These are phyloP conservation scores for Puntigrus tetrazona DNA, from an alignment of 2,113 vertebrate species.

Conservation along the genomic window DNA sequence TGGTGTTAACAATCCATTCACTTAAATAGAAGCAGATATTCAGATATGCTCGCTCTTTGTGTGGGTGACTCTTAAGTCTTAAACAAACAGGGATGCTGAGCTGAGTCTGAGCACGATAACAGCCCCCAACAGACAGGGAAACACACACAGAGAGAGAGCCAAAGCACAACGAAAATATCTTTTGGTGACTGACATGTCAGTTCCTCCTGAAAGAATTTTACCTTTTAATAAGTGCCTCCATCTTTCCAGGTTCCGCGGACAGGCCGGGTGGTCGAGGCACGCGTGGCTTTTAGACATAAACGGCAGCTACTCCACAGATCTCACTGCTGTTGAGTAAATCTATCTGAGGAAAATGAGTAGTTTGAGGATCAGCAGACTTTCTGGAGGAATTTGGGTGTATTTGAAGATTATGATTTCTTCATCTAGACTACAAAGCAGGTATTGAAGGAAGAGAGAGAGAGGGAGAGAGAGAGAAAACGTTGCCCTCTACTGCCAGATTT, in stretches of 20 bases:
- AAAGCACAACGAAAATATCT: conserved; percentile 73
- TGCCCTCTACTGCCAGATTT: conserved; percentile 38
- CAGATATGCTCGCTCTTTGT: conserved; percentile 81
- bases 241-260: conserved; percentile 63
- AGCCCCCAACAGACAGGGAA: conserved; percentile 65
- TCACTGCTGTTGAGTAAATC: conserved; percentile 44
- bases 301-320: conserved; percentile 58
- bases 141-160: conserved; percentile 74
- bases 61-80: conserved; percentile 87
- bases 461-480: conserved; percentile 41
- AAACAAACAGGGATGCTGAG: conserved; percentile 92
- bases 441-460: conserved; percentile 31
- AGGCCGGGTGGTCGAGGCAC: conserved; percentile 63
- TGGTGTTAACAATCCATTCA: conserved; percentile 78
- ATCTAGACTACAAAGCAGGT: conserved; percentile 62
- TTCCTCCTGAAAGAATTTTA: conserved; percentile 77
- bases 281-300: conserved; percentile 74
- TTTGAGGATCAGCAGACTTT: conserved; percentile 75
- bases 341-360: conserved; percentile 80
- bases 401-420: conserved; percentile 76
- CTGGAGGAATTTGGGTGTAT: conserved; percentile 76
- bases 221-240: conserved; percentile 81
- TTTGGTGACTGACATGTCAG: conserved; percentile 79
- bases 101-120: conserved; percentile 89
- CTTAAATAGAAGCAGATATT: conserved; percentile 79